Evolutionary conservation across 2,888 invertebrate species (phyloP), one percentile per base, ranked within the genome.

Genomic region (Meloe dianella): DNA sequence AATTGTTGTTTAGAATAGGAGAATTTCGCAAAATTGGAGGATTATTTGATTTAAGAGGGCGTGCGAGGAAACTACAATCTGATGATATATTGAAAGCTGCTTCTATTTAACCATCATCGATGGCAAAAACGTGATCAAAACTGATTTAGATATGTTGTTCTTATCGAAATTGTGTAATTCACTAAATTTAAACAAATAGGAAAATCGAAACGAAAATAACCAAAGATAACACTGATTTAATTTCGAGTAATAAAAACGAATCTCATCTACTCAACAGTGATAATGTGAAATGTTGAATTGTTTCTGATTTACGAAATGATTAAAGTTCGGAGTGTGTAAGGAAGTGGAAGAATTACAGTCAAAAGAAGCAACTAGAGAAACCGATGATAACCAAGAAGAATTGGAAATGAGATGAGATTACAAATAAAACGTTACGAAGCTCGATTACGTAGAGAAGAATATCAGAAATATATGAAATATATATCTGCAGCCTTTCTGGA

Each of bases 301-400:
- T 80, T 92, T 32, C 84, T 91, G 75, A 88, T 89, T 35, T 88
- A n/a, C 87, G 67, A 86, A 89, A 71, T 88, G 87, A 71, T 85
- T 91, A 73, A 90, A 91, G 78, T 81, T 86, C 71, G 91, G 91
- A 70, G 86, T 90, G 68, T 85, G 86, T 9, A 84, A 85, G 58
- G 84, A 85, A 71, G 77, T 89, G 62, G 88, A 88, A 20, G 90
- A 91, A 69, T 87, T 87, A 60, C 86, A 88, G 27, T 81, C 88
- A 14, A 85, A 87, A 72, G 85, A 87, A 63, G 89, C 89, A 7
- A 10, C 29, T 14, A 85, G 87, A 85, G 27, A 89, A 89, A 75
- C 91, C 91, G 1, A 90, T 90, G 88, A 88, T 72, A 88, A 89
- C 68, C 89, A 89, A 77, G 89, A 89, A 80, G 91, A 91, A 77